Conservation (phyloP, 2,113 vertebrate genomes). For the Pipra filicauda region DNA sequence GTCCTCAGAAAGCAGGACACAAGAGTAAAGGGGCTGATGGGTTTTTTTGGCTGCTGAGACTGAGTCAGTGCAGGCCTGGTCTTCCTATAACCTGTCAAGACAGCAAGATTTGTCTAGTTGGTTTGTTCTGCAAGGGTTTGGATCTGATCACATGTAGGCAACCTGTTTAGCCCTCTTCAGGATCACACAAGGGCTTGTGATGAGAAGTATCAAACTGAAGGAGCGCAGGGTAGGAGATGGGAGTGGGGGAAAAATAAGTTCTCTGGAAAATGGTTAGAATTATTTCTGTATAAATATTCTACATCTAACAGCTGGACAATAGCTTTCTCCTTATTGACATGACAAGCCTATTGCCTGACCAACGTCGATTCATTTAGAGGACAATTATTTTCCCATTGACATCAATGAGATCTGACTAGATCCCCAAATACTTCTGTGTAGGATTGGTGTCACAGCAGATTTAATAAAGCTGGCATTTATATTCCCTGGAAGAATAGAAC, state of each 20-base stretch:
- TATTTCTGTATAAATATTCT: background rate
- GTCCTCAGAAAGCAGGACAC: background rate
- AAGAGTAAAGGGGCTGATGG: background rate
- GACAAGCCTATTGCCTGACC: background rate
- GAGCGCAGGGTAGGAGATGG: background rate
- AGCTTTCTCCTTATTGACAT: background rate
- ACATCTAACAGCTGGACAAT: background rate
- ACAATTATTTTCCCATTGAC: background rate
- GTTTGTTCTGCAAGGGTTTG: background rate
- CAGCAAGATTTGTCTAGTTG: background rate
- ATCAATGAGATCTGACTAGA: background rate
- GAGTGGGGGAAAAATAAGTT: background rate
- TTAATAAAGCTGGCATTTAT: background rate
- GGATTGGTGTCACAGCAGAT: background rate
- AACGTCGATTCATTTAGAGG: background rate
- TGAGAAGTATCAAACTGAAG: background rate
- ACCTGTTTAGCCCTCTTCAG: background rate
- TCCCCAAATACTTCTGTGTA: background rate
- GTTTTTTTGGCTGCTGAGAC: background rate
- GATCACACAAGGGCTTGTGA: background rate
- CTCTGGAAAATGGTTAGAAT: background rate
- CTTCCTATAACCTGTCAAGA: background rate
- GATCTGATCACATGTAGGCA: background rate
- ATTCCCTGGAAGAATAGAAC: conserved; percentile 14
- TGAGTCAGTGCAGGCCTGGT: rapidly evolving